Percentiles rank a stretch among this genome's conserved stretches.
Evolutionary conservation across 2,888 invertebrate species (phyloP).

Genomic region (Latrodectus hesperus): DNA sequence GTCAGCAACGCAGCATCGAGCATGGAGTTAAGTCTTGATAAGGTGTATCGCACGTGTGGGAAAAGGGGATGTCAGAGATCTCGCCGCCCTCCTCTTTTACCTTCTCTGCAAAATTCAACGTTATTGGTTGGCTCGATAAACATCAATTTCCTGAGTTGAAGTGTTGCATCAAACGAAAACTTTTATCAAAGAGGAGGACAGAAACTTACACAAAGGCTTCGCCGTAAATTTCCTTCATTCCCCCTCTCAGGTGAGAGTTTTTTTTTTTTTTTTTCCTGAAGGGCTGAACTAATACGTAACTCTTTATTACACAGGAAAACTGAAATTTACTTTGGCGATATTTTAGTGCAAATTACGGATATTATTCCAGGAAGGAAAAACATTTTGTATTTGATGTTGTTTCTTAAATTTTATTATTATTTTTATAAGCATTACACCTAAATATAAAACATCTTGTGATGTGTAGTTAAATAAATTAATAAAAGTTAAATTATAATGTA

Average conservation of each 20-base stretch:
- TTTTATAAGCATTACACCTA: no score
- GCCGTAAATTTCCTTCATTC: not conserved
- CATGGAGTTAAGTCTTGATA: slow-evolving; percentile 3
- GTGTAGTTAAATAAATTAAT: no score
- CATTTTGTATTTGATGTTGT: no score
- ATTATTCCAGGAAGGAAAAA: no score
- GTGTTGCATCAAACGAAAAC: slow-evolving; percentile 8
- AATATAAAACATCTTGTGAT: no score
- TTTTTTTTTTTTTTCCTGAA: not conserved
- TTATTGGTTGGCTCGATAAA: slow-evolving; percentile 11
- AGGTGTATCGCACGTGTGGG: not conserved
- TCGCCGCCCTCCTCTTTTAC: not conserved
- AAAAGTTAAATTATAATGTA: no score
- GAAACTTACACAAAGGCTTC: not conserved
- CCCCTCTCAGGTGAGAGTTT: not conserved
- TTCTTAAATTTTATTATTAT: no score
- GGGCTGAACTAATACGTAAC: not conserved
- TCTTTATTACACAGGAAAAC: not conserved
- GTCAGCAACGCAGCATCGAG: no score
- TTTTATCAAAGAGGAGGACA: not conserved
- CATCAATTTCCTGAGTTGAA: slow-evolving; percentile 6
- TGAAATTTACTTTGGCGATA: no score
- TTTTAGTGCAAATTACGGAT: no score
- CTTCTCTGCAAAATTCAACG: not conserved
- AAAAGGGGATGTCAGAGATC: not conserved